These are phyloP conservation scores for Bovichtus variegatus DNA, from an alignment of 2,797 vertebrate genomes.

Conservation along the genomic window DNA sequence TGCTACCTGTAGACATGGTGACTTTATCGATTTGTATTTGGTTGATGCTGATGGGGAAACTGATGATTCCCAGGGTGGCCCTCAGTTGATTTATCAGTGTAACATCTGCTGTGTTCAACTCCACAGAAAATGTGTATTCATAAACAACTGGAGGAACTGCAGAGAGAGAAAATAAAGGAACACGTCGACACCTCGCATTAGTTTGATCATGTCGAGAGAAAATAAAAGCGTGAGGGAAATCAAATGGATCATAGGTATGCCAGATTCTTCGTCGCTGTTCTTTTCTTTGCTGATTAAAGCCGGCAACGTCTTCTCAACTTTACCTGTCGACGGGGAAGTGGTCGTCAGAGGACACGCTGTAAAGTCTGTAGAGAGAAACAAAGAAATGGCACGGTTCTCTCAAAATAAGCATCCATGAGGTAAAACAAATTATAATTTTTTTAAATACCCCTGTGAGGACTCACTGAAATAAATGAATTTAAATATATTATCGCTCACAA, in stretches of 20 bases:
- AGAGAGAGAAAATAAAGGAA: background rate
- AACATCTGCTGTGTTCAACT: slow-evolving; percentile 41
- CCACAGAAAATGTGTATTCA: slow-evolving; percentile 40
- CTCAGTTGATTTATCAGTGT: slow-evolving; percentile 32
- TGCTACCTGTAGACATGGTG: slow-evolving; percentile 55
- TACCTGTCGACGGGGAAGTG: slow-evolving; percentile 33
- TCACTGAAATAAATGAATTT: too few species aligned
- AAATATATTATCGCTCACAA: too few species aligned
- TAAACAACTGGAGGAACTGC: slow-evolving; percentile 31
- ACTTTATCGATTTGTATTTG: slow-evolving; percentile 5
- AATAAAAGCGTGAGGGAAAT: background rate
- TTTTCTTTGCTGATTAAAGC: too few species aligned
- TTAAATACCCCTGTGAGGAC: too few species aligned
- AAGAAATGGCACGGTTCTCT: too few species aligned
- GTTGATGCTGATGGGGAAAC: slow-evolving; percentile 35
- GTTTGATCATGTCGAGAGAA: background rate
- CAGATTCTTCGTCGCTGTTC: too few species aligned
- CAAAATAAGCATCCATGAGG: too few species aligned
- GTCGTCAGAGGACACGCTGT: slow-evolving; percentile 12
- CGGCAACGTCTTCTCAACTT: background rate
- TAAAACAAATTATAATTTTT: too few species aligned
- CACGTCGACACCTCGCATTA: too few species aligned
- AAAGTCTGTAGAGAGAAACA: slow-evolving; percentile 13
- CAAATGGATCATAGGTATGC: too few species aligned
- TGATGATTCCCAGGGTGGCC: background rate